Base-by-base conservation (phyloP, 2,888 invertebrate species). In the Eupithecia subumbrata region DNA sequence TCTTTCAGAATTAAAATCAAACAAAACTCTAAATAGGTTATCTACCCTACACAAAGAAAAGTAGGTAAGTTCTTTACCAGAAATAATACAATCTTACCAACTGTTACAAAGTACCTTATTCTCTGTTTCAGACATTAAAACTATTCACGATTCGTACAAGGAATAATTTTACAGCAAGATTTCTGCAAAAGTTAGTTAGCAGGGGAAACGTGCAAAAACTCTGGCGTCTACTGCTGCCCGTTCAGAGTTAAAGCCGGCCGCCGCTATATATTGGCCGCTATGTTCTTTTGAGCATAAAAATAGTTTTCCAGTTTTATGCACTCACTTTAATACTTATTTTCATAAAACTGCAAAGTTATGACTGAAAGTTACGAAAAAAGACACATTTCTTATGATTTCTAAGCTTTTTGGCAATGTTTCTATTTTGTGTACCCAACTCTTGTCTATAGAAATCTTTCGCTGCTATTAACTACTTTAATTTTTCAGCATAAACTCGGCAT, bases 131-230 rank as follows among this genome's bases (percentile, higher is more conserved):
- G 77, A 75, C 75, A 75, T 60, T 77, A n/a, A 60, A 77, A 74
- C 77, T 74, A 74, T 69, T 67, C 72, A 22, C 52, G 52, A 37
- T 74, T 72, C 72, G 74, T 72, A 76, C 75, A 56, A 70, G 64
- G 74, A 80, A 79, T 82, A 68, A 81, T 79, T 77, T 72, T 74
- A 76, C 77, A 71, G 73, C 79, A 71, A 82, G 80, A 82, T 81
- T 82, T 81, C 79, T 79, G 81, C 72, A 37, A 72, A 80, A 82
- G 77, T 82, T 80, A 80, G 75, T 82, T 78, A 77, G 75, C 73
- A 77, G 77, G 73, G 75, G 78, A 79, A 78, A 78, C 77, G 80
- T 74, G 81, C 77, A 80, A 82, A 80, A 82, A 82, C 74, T 78
- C 77, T n/a, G 63, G 52, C 73, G 64, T 72, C 68, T 64, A 56